phyloP scores from a whole-genome alignment of 2,113 vertebrate species.

The Hydropotes inermis region DNA sequence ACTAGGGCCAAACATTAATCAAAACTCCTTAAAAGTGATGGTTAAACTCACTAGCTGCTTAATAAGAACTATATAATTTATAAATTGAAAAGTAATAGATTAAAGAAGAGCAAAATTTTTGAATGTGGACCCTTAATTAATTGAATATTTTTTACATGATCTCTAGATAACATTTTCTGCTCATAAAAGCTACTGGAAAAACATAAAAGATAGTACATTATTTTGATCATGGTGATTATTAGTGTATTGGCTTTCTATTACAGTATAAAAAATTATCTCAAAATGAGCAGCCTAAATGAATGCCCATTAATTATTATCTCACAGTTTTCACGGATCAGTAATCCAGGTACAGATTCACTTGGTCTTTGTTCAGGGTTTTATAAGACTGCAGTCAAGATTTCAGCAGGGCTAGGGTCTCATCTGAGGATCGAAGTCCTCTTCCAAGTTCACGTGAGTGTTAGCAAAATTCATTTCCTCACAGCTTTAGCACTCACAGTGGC shows the following conservation, averaged over 20 bases:
- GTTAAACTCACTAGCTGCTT: not conserved
- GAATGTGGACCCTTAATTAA: not conserved
- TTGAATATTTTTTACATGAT: not conserved
- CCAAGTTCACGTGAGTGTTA: not conserved
- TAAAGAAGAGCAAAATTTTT: not conserved
- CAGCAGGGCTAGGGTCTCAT: not conserved
- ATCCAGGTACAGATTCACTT: not conserved
- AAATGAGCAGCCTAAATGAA: not conserved
- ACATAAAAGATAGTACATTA: not conserved
- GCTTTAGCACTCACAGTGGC: not conserved
- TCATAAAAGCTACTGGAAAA: not conserved
- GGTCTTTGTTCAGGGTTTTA: not conserved
- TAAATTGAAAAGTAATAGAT: not conserved
- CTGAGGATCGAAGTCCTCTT: not conserved
- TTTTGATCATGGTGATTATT: not conserved
- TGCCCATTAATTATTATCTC: not conserved
- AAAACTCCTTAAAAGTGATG: not conserved
- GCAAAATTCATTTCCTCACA: not conserved
- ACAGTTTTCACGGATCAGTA: not conserved
- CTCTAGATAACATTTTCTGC: not conserved
- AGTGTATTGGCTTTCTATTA: not conserved
- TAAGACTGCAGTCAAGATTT: not conserved
- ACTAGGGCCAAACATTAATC: not conserved
- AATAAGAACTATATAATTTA: constrained; percentile 14
- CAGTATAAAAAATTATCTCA: not conserved